Conservation (phyloP, 2,888 invertebrate species). For the Gerosis bhagava region DNA sequence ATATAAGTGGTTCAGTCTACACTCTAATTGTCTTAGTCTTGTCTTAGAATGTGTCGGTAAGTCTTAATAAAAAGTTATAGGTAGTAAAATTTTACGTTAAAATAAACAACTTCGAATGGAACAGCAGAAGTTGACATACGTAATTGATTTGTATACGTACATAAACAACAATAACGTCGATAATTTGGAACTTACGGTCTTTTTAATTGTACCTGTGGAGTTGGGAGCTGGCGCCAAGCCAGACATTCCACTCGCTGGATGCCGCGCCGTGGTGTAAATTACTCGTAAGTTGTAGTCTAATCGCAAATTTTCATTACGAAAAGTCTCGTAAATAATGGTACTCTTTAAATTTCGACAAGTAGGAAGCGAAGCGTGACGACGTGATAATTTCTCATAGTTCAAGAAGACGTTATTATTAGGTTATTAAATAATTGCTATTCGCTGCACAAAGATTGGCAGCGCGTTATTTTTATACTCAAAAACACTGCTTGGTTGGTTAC, state of each 20-base stretch:
- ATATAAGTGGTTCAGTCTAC: too few relatives aligned
- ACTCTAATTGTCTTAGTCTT: too few relatives aligned
- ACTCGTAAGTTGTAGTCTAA: constrained; percentile 27
- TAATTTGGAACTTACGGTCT: constrained; percentile 32
- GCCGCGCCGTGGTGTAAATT: constrained; percentile 29
- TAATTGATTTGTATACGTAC: too few relatives aligned
- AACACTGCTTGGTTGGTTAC: too few relatives aligned
- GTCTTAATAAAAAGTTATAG: too few relatives aligned
- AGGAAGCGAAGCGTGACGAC: constrained; percentile 13
- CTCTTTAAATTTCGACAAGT: constrained; percentile 14
- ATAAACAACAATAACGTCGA: constrained; percentile 26
- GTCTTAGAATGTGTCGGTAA: too few relatives aligned
- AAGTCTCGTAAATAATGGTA: constrained; percentile 23
- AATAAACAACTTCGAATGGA: too few relatives aligned
- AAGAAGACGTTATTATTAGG: constrained; percentile 9
- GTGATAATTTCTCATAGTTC: constrained; percentile 7
- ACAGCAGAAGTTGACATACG: too few relatives aligned
- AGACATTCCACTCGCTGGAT: constrained; percentile 36
- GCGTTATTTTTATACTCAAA: too few relatives aligned
- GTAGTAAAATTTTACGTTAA: too few relatives aligned
- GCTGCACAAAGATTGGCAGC: too few relatives aligned
- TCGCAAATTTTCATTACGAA: constrained; percentile 20
- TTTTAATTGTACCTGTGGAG: constrained; percentile 39
- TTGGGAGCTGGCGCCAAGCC: constrained; percentile 35
- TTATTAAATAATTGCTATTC: too few relatives aligned